Conservation (phyloP, 2,113 vertebrate species). For the Hypanus sabinus region DNA sequence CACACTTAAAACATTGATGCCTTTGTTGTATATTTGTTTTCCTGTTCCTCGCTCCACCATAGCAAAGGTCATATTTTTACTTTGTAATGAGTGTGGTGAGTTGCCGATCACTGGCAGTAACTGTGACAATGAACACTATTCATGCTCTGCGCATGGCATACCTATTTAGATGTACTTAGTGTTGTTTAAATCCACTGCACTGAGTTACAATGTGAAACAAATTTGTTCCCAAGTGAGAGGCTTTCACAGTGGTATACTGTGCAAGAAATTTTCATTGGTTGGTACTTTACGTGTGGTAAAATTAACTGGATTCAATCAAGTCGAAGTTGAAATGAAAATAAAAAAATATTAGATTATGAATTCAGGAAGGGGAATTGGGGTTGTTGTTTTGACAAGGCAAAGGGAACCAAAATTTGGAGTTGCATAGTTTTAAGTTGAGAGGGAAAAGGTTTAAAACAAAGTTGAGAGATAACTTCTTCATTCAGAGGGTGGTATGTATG, state of each 20-base stretch:
- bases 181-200: neutral
- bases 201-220: neutral
- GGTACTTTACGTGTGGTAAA: neutral
- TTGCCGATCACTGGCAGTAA: constrained; percentile 16
- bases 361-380: neutral
- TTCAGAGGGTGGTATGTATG: too few species aligned
- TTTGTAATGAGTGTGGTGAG: neutral
- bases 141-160: neutral
- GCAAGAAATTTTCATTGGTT: neutral
- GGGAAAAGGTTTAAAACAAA: too few species aligned
- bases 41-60: neutral
- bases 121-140: neutral
- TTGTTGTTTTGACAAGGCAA: too few species aligned
- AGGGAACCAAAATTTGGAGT: too few species aligned
- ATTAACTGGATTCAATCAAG: neutral
- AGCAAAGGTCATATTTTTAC: constrained; percentile 10
- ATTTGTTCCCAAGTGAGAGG: neutral
- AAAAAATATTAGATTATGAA: neutral
- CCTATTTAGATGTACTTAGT: neutral
- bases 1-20: constrained; percentile 1
- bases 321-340: neutral
- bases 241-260: neutral
- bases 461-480: too few species aligned
- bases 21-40: neutral
- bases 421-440: too few species aligned